Percentiles rank a stretch among this genome's conserved stretches.
Evolutionary conservation across 2,888 invertebrate species (phyloP).

Genomic region (Seladonia tumulorum): DNA sequence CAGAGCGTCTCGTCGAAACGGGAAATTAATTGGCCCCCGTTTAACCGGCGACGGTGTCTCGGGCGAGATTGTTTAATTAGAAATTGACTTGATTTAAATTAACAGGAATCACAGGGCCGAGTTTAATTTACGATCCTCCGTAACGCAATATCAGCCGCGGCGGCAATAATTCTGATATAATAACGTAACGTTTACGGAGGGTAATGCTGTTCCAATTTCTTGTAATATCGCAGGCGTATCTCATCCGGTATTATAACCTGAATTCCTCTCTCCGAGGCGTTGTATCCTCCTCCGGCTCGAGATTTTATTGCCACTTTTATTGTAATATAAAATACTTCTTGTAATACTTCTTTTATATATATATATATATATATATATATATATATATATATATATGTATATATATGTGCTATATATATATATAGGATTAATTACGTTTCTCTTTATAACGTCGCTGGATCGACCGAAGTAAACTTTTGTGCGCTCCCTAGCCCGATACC

Average conservation of each 20-base stretch:
- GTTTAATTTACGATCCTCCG: constrained; percentile 45
- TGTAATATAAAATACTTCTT: no score
- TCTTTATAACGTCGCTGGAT: constrained; percentile 43
- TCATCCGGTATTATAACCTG: constrained; percentile 58
- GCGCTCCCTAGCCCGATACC: constrained; percentile 12
- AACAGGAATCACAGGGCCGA: constrained; percentile 43
- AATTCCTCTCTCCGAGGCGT: constrained; percentile 45
- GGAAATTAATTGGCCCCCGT: constrained; percentile 50
- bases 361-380: background rate
- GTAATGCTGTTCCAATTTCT: constrained; percentile 62
- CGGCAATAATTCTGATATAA: constrained; percentile 56
- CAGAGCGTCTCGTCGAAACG: constrained; percentile 23
- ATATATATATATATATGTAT: background rate
- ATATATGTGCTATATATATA: background rate
- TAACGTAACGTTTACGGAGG: constrained; percentile 57
- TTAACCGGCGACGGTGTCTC: constrained; percentile 16
- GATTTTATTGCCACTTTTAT: constrained; percentile 61
- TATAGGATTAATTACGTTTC: constrained; percentile 49
- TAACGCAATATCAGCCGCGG: constrained; percentile 40
- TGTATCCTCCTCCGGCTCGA: constrained; percentile 28
- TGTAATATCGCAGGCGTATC: constrained; percentile 59
- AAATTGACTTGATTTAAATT: constrained; percentile 54
- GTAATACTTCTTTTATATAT: no score
- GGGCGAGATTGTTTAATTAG: constrained; percentile 54
- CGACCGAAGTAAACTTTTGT: constrained; percentile 24